A percentile compares a stretch with the other conserved stretches of the same genome.
phyloP scores from a whole-genome alignment of 2,888 invertebrate species.

The Tethea ocularis region DNA sequence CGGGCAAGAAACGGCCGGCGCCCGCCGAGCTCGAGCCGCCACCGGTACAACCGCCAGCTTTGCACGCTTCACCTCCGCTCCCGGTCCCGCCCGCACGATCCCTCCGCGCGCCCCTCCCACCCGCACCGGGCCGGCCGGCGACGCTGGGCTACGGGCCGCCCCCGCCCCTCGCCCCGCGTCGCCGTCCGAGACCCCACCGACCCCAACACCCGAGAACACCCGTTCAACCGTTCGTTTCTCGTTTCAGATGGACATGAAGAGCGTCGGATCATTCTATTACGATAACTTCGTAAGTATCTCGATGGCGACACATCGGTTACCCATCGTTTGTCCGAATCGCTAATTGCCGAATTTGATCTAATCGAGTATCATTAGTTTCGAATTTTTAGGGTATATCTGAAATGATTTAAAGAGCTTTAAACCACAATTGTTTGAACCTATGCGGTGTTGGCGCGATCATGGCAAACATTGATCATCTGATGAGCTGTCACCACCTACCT shows the following conservation, averaged over 20 bases:
- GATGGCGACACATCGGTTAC: constrained; percentile 11
- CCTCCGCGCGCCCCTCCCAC: constrained; percentile 46
- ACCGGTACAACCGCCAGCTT: constrained; percentile 93
- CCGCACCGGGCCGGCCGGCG: constrained; percentile 18
- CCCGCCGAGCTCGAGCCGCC: constrained; percentile 86
- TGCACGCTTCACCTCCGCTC: constrained; percentile 85
- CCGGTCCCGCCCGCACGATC: constrained; percentile 63
- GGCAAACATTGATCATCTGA: no score
- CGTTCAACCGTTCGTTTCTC: constrained; percentile 78
- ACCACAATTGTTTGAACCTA: no score
- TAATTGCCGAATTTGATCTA: background rate
- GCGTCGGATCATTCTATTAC: constrained; percentile 97
- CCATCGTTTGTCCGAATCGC: background rate
- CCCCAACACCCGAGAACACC: constrained; percentile 45
- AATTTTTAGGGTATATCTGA: no score
- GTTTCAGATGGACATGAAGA: constrained; percentile 98
- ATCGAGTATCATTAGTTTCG: background rate
- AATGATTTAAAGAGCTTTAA: no score
- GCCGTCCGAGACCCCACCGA: constrained; percentile 36
- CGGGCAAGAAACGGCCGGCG: constrained; percentile 97
- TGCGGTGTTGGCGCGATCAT: no score
- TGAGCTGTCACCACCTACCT: no score
- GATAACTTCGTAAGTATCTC: constrained; percentile 96
- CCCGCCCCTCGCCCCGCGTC: constrained; percentile 59
- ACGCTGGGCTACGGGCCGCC: constrained; percentile 49